Evolutionary conservation across 2,888 invertebrate species (phyloP), one percentile per base, ranked within the genome.

Genomic region (Lochmaea capreae): DNA sequence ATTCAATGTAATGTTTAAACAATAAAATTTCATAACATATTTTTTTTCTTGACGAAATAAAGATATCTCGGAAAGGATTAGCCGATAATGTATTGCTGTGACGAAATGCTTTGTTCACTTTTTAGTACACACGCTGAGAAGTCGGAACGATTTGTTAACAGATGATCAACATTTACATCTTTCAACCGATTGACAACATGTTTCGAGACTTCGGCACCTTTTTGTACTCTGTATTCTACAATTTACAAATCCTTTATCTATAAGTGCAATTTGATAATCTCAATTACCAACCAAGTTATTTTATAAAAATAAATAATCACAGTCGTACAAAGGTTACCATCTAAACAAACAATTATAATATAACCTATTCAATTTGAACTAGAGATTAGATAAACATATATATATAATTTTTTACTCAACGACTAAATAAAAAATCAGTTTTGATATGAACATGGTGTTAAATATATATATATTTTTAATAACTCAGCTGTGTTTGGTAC

Each of bases 301-400:
- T 2, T 22, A 22, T 22, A 22, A 22, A n/a, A n/a, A n/a, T n/a
- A n/a, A 22, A 22, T 22, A 22, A 22, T 22, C 22, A 46, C 11
- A 46, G 46, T 46, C 12, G 46, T 46, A 11, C 12, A 11, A 46
- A 12, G 46, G 46, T 46, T 46, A 46, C 11, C 12, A 46, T 46
- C 14, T 46, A 11, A 46, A 4, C 11, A 46, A 46, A 14, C 4
- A 49, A n/a, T 14, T 49, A 0, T 3, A 14, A 14, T 46, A 14
- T 3, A 46, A 11, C 12, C 14, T 3, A 49, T 14, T n/a, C 26
- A 26, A 26, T 49, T 14, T 49, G 46, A 49, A 49, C n/a, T 49
- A 49, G 4, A 65, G 65, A 65, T 65, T 65, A 65, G 65, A 65
- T 65, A 18, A 49, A 12, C 11, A n/a, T n/a, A n/a, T n/a, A n/a